Conservation (phyloP, 1,140 invertebrate species). For the Harlomillsia oculata region DNA sequence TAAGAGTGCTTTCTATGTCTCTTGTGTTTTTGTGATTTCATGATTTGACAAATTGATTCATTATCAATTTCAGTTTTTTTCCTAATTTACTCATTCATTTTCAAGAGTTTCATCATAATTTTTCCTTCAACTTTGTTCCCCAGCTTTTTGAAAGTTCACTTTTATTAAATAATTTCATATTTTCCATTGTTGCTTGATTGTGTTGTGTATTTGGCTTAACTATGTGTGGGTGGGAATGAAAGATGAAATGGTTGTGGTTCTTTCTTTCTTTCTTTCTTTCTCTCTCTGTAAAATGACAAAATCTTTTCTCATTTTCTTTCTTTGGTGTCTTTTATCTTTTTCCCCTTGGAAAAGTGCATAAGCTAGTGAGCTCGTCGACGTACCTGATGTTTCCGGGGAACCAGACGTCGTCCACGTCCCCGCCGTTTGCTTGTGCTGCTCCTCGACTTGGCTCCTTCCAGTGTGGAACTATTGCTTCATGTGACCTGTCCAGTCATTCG, state of each 20-base stretch:
- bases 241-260: background rate
- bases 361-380: constrained; percentile 31
- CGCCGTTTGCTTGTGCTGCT: background rate
- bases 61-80: no score
- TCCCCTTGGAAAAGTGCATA: constrained; percentile 25
- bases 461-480: no score
- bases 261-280: no score
- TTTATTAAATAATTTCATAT: background rate
- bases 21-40: no score
- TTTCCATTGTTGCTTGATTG: background rate
- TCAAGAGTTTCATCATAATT: no score
- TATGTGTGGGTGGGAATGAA: background rate
- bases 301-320: background rate
- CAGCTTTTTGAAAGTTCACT: no score
- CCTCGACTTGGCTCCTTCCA: background rate
- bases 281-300: background rate
- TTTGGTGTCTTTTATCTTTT: background rate
- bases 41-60: no score
- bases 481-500: no score
- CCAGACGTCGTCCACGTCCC: background rate
- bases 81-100: no score
- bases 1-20: no score
- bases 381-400: constrained; percentile 35
- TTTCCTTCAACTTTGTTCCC: no score
- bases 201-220: background rate